phyloP scores from a whole-genome alignment of 2,888 invertebrate species.

The Agrenia bidenticulata region DNA sequence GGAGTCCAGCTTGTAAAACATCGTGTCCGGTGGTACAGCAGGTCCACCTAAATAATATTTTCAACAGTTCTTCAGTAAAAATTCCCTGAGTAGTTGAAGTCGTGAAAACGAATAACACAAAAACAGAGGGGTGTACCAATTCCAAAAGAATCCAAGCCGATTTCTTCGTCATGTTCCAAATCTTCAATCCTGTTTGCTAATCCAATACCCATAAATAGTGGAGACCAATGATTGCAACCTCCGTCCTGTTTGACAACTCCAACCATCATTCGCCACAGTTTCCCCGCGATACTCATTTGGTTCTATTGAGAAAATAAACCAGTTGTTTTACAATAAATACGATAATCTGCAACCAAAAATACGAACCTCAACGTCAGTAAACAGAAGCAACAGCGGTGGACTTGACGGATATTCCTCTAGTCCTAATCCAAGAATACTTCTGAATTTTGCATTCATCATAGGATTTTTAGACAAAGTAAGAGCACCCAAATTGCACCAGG shows the following conservation, averaged over 20 bases:
- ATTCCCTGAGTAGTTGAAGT: too few species aligned
- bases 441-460: constrained; percentile 45
- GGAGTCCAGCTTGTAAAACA: constrained; percentile 52
- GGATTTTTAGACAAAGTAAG: constrained; percentile 39
- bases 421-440: constrained; percentile 40
- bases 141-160: constrained; percentile 47
- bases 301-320: constrained; percentile 29
- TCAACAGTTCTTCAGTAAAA: too few species aligned
- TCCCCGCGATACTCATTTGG: constrained; percentile 50
- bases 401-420: constrained; percentile 50
- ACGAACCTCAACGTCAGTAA: constrained; percentile 49
- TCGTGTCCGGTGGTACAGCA: constrained; percentile 51
- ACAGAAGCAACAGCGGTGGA: constrained; percentile 46
- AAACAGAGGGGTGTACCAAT: constrained; percentile 45
- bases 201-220: constrained; percentile 48
- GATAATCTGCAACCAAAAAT: too few species aligned
- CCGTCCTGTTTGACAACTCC: constrained; percentile 44
- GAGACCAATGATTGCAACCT: constrained; percentile 48
- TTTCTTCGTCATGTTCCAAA: constrained; percentile 49
- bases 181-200: constrained; percentile 50
- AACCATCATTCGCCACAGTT: constrained; percentile 50
- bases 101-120: too few species aligned
- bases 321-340: neutral
- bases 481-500: constrained; percentile 49
- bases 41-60: too few species aligned